Base-by-base conservation (phyloP, 1,140 invertebrate genomes). In the Magallana gigas region DNA sequence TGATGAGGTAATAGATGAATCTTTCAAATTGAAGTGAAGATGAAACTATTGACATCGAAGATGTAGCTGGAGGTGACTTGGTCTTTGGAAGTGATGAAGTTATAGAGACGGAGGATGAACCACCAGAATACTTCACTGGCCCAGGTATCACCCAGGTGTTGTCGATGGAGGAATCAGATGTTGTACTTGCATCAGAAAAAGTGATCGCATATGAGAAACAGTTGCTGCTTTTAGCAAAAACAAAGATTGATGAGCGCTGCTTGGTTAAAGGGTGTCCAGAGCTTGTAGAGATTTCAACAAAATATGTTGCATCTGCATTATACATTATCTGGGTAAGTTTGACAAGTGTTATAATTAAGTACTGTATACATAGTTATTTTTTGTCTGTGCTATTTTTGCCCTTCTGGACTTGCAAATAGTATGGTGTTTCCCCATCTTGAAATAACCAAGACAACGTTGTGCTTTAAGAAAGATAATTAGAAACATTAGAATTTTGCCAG, bases 271-370 rank as follows among this genome's bases (percentile, higher is more conserved):
- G 83, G 23, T 84, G 83, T 62, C 8, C 16, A 9, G 58, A 84
- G 58, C 16, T 3, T 16, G 83, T 84, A 12, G 57, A 11, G 18
- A 84, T 84, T 18, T 16, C 18, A n/a, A 62, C 56, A 5, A 60
- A 23, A 12, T 84, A 29, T 60, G 59, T 60, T 60, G 83, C 57
- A 62, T 84, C 83, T 58, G 83, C 83, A 60, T 7, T 84, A 8
- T 84, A 84, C 36, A 18, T 84, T 16, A 59, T 18, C 11, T 84
- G 83, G 83, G 83, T 84, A 62, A 60, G 83, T 62, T 60, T 60
- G 16, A 60, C 0, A 14, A 62, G 18, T 23, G 5, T 18, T 80
- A 29, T 23, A 80, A n/a, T n/a, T 80, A 76, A 64, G 12, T 16
- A 18, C 12, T 14, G 18, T 64, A 16, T 4, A 36, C 29, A 80